A percentile compares a stretch with the other conserved stretches of the same genome.
phyloP scores from a whole-genome alignment of 2,888 invertebrate genomes.

The Lithodes maja region DNA sequence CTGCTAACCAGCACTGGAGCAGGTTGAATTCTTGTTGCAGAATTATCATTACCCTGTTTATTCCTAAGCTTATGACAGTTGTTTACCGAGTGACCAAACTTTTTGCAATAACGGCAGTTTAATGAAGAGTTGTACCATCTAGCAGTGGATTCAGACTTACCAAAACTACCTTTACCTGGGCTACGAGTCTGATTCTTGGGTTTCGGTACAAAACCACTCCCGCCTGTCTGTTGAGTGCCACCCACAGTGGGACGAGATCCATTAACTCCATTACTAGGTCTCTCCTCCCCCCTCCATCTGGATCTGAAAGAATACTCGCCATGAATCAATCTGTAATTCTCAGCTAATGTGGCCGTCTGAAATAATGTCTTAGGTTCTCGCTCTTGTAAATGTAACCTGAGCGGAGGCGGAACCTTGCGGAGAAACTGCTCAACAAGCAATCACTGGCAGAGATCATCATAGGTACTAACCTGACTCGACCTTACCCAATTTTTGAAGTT shows the following conservation, averaged over 20 bases:
- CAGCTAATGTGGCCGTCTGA: background rate
- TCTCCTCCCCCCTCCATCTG: too few species aligned
- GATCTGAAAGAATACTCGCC: too few species aligned
- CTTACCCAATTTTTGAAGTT: background rate
- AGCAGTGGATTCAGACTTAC: background rate
- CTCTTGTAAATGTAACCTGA: background rate
- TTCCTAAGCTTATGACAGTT: background rate
- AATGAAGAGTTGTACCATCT: background rate
- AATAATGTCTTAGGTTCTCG: background rate
- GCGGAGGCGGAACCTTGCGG: background rate
- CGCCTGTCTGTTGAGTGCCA: too few species aligned
- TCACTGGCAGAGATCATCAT: background rate
- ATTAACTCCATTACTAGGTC: background rate
- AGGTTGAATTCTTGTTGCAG: background rate
- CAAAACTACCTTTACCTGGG: background rate
- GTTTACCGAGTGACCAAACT: background rate
- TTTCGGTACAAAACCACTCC: too few species aligned
- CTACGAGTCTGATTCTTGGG: background rate
- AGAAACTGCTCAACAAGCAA: too few species aligned
- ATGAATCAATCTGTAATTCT: too few species aligned
- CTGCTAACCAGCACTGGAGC: background rate
- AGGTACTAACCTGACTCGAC: background rate
- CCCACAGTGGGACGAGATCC: background rate
- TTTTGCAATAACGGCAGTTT: background rate
- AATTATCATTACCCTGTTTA: background rate